A percentile compares a stretch with the other conserved stretches of the same genome.
phyloP scores from a whole-genome alignment of 2,888 invertebrate genomes.

The Drosophila bunnanda region DNA sequence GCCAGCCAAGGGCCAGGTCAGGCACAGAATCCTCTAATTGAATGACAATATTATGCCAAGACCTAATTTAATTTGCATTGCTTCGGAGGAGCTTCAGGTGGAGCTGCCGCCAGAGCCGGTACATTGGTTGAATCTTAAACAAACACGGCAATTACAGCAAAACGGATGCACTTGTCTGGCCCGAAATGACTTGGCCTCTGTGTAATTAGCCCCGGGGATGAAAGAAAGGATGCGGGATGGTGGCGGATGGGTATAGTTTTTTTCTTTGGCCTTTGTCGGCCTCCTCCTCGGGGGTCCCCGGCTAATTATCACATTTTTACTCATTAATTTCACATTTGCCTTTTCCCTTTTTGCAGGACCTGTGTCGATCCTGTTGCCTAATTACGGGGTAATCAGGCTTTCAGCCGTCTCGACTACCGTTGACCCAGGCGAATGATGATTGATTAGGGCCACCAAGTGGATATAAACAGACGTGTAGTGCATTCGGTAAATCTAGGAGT shows the following conservation, averaged over 20 bases:
- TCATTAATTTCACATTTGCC: conserved; percentile 78
- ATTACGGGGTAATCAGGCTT: conserved; percentile 71
- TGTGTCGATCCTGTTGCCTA: conserved; percentile 44
- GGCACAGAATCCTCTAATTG: conserved; percentile 47
- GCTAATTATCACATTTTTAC: conserved; percentile 81
- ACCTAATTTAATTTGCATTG: conserved; percentile 66
- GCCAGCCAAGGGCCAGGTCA: not conserved
- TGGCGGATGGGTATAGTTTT: conserved; percentile 15
- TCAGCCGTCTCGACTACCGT: conserved; percentile 65
- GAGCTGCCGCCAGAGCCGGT: conserved; percentile 1
- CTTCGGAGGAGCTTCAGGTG: conserved; percentile 51
- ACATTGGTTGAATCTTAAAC: conserved; percentile 47
- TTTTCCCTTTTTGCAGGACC: conserved; percentile 26
- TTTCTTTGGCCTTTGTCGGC: conserved; percentile 66
- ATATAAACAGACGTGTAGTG: not conserved
- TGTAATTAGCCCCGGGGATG: conserved; percentile 57
- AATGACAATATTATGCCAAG: conserved; percentile 67
- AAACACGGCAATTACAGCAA: conserved; percentile 49
- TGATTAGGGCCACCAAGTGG: conserved; percentile 52
- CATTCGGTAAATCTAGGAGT: not conserved
- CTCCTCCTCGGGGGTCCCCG: conserved; percentile 54
- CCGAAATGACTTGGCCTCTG: conserved; percentile 54
- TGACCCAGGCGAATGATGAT: conserved; percentile 62
- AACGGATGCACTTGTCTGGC: conserved; percentile 57
- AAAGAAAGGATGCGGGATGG: conserved; percentile 30